Base-by-base conservation (phyloP, 2,888 invertebrate species). In the Monopis laevigella region DNA sequence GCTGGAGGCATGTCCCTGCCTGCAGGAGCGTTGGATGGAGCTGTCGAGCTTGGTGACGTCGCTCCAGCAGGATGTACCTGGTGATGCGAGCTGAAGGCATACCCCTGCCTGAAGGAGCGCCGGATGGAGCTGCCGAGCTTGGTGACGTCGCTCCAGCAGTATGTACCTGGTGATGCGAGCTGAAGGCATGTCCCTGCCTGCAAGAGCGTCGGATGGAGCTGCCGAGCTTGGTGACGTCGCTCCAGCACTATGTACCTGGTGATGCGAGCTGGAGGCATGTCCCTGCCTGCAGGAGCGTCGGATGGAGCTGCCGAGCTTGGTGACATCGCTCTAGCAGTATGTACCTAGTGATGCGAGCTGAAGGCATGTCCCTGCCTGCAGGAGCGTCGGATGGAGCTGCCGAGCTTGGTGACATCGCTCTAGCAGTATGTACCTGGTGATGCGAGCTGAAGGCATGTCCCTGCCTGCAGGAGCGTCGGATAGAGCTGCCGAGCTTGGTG, bases 111-210 rank as follows among this genome's bases (percentile, higher is more conserved):
- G 42, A 66, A 69, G 40, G 56, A 57, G 44, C 72, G 62, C 46
- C 64, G 62, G 44, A 95, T 89, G 54, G 87, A 88, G 51, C 89
- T 89, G 48, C 89, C 88, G 12, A 86, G 82, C 18, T 88, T 85
- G 7, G 91, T 92, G 7, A 94, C 93, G 73, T 95, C 95, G 16
- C 92, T 92, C 93, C 93, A 95, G 80, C 91, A 94, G 24, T 7
- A 8, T n/a, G 5, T 21, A 21, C 24, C 24, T 21, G 24, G 24
- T 21, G 24, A 21, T 21, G 24, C 8, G 24, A 21, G 8, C 6
- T 8, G 8, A 7, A 21, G 5, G 6, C 24, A 5, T 8, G 5
- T 5, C 6, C 6, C 24, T 8, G 6, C 6, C 6, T 8, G 43
- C 66, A 69, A 39, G 56, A 58, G 44, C 73, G 62, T 46, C 65